Evolutionary conservation across 2,113 vertebrate species (phyloP).

Genomic region (Cyprinodon brontotheroides): DNA sequence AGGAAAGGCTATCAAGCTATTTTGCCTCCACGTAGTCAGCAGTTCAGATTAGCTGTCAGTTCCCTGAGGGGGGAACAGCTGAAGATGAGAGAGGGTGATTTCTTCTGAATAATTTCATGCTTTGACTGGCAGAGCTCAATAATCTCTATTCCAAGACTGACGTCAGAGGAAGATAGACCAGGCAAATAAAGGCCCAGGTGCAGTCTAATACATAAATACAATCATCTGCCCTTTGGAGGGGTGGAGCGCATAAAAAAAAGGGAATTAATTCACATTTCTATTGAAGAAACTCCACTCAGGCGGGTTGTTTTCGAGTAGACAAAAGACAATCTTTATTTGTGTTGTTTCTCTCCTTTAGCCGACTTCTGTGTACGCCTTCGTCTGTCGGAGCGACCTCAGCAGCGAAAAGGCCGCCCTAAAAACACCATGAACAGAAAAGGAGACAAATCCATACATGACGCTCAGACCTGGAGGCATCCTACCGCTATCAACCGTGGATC

Average conservation of each 20-base stretch:
- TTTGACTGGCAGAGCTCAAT: slow-evolving; percentile 69
- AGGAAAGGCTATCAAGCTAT: slow-evolving; percentile 56
- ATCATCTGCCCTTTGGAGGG: slow-evolving; percentile 27
- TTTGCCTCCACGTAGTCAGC: slow-evolving; percentile 60
- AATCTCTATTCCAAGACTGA: slow-evolving; percentile 44
- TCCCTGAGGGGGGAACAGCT: slow-evolving; percentile 60
- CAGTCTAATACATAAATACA: slow-evolving; percentile 36
- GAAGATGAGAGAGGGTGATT: slow-evolving; percentile 67
- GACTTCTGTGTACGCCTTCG: slow-evolving; percentile 69
- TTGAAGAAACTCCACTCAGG: slow-evolving; percentile 59
- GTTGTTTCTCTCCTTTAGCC: slow-evolving; percentile 72
- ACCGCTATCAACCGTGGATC: slow-evolving; percentile 71
- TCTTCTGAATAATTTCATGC: slow-evolving; percentile 76
- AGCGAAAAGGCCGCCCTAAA: slow-evolving; percentile 61
- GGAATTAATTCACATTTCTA: slow-evolving; percentile 49
- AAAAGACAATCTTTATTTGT: slow-evolving; percentile 81
- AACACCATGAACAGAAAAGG: slow-evolving; percentile 73
- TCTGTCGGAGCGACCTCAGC: slow-evolving; percentile 56
- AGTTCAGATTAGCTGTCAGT: slow-evolving; percentile 72
- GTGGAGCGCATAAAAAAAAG: neutral
- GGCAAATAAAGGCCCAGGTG: slow-evolving; percentile 49
- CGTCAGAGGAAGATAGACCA: slow-evolving; percentile 44
- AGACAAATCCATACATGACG: slow-evolving; percentile 73
- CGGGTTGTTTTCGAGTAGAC: slow-evolving; percentile 64
- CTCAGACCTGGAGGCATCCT: slow-evolving; percentile 72